These are phyloP conservation scores for Silvanus unidentatus DNA, from an alignment of 2,888 invertebrate genomes.

Conservation along the genomic window DNA sequence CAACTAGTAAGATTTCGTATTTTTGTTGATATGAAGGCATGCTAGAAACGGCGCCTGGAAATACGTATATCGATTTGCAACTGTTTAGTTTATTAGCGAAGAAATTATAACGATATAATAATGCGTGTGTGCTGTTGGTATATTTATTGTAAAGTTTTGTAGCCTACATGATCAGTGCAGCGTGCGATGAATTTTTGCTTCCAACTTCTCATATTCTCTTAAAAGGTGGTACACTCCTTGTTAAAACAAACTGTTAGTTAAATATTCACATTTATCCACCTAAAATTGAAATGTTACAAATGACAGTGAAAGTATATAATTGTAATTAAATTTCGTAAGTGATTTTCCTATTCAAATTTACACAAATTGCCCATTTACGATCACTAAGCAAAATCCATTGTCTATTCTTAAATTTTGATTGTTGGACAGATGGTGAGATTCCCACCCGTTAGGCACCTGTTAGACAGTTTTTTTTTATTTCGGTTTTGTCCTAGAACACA, in stretches of 20 bases:
- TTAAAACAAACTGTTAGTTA: neutral
- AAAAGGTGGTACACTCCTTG: neutral
- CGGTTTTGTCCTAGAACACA: neutral
- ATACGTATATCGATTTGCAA: constrained; percentile 10
- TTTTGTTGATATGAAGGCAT: constrained; percentile 19
- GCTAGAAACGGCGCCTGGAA: too few relatives aligned
- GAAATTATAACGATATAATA: too few relatives aligned
- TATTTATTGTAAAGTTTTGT: constrained; percentile 6
- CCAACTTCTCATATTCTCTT: neutral
- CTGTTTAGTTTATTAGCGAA: constrained; percentile 6
- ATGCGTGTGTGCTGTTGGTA: too few relatives aligned
- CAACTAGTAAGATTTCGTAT: constrained; percentile 13
- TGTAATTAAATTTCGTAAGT: too few relatives aligned
- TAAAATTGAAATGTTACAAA: too few relatives aligned
- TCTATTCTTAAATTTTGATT: too few relatives aligned
- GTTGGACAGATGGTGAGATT: constrained; percentile 1
- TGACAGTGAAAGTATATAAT: too few relatives aligned
- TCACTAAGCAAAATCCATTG: too few relatives aligned
- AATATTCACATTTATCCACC: neutral
- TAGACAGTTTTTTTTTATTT: constrained; percentile 2
- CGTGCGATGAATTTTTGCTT: constrained; percentile 18
- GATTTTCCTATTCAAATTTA: too few relatives aligned
- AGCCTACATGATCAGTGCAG: constrained; percentile 23
- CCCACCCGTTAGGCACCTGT: constrained; percentile 21
- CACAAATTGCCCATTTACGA: too few relatives aligned